Conservation (phyloP, 2,113 vertebrate species). For the Polypterus senegalus region DNA sequence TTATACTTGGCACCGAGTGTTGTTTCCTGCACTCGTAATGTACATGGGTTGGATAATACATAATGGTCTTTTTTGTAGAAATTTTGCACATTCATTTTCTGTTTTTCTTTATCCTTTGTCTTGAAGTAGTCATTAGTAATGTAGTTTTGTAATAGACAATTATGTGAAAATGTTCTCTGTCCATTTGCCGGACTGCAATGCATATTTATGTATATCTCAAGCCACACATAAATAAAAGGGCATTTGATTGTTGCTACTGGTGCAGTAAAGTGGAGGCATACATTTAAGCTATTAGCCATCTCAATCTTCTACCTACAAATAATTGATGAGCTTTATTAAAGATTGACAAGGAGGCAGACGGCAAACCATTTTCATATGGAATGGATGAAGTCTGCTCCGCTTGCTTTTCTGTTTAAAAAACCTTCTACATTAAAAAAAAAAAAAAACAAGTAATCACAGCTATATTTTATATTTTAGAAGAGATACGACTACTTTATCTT, state of each 20-base stretch:
- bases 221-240: conserved; percentile 42
- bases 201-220: conserved; percentile 32
- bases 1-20: no score
- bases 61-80: conserved; percentile 33
- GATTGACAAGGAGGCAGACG: conserved; percentile 62
- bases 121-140: no score
- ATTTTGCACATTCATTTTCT: conserved; percentile 42
- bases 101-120: conserved; percentile 22
- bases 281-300: conserved; percentile 70
- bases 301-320: conserved; percentile 74
- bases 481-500: no score
- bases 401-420: conserved; percentile 31
- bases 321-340: conserved; percentile 80
- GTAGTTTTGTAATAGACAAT: no score
- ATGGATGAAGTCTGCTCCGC: conserved; percentile 47
- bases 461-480: no score
- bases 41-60: no score
- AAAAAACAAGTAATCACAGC: no score
- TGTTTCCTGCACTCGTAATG: no score
- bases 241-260: conserved; percentile 66
- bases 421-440: no score
- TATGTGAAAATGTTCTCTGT: no score
- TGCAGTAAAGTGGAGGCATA: conserved; percentile 67
- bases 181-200: conserved; percentile 8
- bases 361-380: conserved; percentile 56